These are phyloP conservation scores for Leptarthrus brevirostris DNA, from an alignment of 2,888 invertebrate genomes.

Conservation along the genomic window DNA sequence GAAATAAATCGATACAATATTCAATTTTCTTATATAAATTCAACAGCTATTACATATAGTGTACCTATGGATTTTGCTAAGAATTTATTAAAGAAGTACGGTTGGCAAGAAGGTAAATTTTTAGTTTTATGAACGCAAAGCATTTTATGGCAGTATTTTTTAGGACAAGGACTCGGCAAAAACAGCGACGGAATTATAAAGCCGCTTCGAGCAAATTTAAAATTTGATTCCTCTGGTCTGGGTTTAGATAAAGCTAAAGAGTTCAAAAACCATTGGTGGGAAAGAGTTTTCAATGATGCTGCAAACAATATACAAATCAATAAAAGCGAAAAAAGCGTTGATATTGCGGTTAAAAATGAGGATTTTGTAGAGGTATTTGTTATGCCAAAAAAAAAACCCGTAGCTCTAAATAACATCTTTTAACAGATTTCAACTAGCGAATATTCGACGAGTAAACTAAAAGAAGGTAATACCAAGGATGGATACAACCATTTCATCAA, in stretches of 20 bases:
- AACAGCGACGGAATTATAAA: slow-evolving; percentile 81
- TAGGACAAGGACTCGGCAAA: slow-evolving; percentile 79
- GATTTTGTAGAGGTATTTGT: slow-evolving; percentile 65
- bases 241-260: slow-evolving; percentile 81
- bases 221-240: slow-evolving; percentile 82
- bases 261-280: slow-evolving; percentile 89
- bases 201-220: slow-evolving; percentile 82
- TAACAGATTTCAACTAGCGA: slow-evolving; percentile 56
- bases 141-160: slow-evolving; percentile 9
- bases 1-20: no score
- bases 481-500: slow-evolving; percentile 61
- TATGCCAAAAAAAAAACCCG: no score
- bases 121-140: no score
- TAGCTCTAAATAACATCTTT: no score
- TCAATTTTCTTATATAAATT: no score
- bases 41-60: no score
- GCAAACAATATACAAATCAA: slow-evolving; percentile 74
- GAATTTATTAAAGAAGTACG: slow-evolving; percentile 63
- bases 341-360: slow-evolving; percentile 59
- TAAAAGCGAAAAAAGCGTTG: slow-evolving; percentile 53
- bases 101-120: slow-evolving; percentile 64
- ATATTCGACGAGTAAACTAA: slow-evolving; percentile 55
- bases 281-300: slow-evolving; percentile 79
- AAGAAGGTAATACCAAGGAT: slow-evolving; percentile 50
- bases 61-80: slow-evolving; percentile 66